Percentiles rank a stretch among this genome's conserved stretches.
phyloP scores from a whole-genome alignment of 1,140 invertebrate species.

The Papilio aristodemus region DNA sequence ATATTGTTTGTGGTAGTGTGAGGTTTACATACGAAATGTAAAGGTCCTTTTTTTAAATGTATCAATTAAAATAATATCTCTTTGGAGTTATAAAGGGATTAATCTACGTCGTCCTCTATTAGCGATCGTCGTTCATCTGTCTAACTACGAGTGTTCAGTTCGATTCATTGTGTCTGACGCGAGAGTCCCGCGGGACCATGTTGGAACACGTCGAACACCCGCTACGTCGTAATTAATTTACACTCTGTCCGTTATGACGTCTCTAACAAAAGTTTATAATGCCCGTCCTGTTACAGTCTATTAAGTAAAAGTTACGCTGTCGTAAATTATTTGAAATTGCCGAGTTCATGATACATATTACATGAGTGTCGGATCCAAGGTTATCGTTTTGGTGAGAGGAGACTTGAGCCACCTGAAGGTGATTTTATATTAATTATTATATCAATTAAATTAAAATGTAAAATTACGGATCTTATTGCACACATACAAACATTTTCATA shows the following conservation, averaged over 20 bases:
- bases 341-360: neutral
- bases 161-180: conserved; percentile 24
- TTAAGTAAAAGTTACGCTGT: conserved; percentile 23
- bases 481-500: no score
- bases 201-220: conserved; percentile 10
- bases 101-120: neutral
- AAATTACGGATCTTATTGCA: no score
- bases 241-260: neutral
- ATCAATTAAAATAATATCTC: neutral
- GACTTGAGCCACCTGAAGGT: no score
- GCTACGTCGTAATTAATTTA: conserved; percentile 12
- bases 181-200: neutral
- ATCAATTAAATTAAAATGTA: no score
- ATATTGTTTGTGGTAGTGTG: no score
- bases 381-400: no score
- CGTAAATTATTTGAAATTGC: neutral
- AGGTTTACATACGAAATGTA: no score
- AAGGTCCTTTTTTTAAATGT: neutral
- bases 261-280: neutral
- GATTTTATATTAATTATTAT: no score
- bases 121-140: neutral
- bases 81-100: neutral
- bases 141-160: conserved; percentile 18
- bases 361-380: no score
- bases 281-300: neutral